Evolutionary conservation across 2,797 vertebrate species (phyloP).

Genomic region (Chelon auratus): DNA sequence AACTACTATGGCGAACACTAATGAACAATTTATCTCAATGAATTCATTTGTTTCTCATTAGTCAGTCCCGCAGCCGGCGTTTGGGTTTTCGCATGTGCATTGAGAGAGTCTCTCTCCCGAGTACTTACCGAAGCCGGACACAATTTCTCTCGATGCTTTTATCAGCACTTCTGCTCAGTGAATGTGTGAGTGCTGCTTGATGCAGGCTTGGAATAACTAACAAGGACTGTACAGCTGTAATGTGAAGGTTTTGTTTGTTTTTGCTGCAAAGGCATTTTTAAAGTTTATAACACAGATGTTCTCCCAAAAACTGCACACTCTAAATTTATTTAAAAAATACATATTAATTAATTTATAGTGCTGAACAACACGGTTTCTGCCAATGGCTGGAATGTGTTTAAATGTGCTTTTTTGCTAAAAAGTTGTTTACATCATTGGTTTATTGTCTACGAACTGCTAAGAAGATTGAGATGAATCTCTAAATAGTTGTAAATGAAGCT

Average conservation of each 20-base stretch:
- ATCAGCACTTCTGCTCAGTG: constrained; percentile 63
- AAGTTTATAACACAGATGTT: constrained; percentile 9
- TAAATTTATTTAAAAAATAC: not conserved
- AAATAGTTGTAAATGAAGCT: not conserved
- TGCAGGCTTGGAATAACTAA: constrained; percentile 54
- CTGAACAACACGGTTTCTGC: constrained; percentile 7
- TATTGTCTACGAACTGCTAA: not conserved
- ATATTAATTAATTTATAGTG: not conserved
- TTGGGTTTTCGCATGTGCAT: constrained; percentile 60
- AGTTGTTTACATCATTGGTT: not conserved
- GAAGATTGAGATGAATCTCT: not conserved
- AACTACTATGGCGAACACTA: constrained; percentile 72
- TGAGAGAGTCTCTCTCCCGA: constrained; percentile 56
- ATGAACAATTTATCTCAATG: constrained; percentile 84
- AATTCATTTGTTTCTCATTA: constrained; percentile 83
- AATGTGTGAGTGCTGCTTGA: constrained; percentile 43
- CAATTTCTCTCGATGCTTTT: constrained; percentile 57
- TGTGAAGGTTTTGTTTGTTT: constrained; percentile 51
- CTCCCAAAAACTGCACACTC: constrained; percentile 17
- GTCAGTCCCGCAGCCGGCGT: constrained; percentile 71
- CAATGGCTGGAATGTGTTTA: not conserved
- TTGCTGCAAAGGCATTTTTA: constrained; percentile 23
- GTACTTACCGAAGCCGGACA: constrained; percentile 54
- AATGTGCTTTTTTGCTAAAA: not conserved
- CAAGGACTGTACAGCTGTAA: constrained; percentile 34